Conservation (phyloP, 2,797 vertebrate species). For the Microctenopoma lineatum region DNA sequence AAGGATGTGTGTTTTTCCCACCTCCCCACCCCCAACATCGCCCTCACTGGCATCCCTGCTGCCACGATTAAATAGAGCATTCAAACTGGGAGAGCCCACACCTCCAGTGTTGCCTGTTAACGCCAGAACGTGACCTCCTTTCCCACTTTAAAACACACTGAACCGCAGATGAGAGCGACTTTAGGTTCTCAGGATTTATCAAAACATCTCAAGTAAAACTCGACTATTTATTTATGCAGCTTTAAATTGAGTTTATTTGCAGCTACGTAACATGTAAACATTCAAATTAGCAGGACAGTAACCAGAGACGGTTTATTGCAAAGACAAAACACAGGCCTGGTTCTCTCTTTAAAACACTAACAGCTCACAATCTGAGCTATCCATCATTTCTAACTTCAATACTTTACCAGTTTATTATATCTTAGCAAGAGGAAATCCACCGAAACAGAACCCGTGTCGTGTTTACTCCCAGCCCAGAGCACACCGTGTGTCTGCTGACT, state of each 20-base stretch:
- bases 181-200: constrained; percentile 9
- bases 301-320: constrained; percentile 36
- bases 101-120: constrained; percentile 47
- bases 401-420: constrained; percentile 36
- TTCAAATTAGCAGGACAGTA: constrained; percentile 6
- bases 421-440: constrained; percentile 44
- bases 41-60: constrained; percentile 42
- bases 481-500: constrained; percentile 65
- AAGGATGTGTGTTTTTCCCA: constrained; percentile 7
- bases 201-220: constrained; percentile 20
- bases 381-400: constrained; percentile 31
- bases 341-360: constrained; percentile 3
- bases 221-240: constrained; percentile 1
- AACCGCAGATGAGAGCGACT: constrained; percentile 28
- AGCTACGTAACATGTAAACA: constrained; percentile 14
- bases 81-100: constrained; percentile 48
- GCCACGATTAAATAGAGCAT: constrained; percentile 69
- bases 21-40: constrained; percentile 15
- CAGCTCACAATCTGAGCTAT: constrained; percentile 9
- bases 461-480: constrained; percentile 65
- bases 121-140: constrained; percentile 69
- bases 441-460: constrained; percentile 48
- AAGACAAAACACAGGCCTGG: constrained; percentile 1
- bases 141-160: constrained; percentile 40
- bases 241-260: constrained; percentile 5